Evolutionary conservation across 2,113 vertebrate species (phyloP).

Genomic region (Mustela lutreola): DNA sequence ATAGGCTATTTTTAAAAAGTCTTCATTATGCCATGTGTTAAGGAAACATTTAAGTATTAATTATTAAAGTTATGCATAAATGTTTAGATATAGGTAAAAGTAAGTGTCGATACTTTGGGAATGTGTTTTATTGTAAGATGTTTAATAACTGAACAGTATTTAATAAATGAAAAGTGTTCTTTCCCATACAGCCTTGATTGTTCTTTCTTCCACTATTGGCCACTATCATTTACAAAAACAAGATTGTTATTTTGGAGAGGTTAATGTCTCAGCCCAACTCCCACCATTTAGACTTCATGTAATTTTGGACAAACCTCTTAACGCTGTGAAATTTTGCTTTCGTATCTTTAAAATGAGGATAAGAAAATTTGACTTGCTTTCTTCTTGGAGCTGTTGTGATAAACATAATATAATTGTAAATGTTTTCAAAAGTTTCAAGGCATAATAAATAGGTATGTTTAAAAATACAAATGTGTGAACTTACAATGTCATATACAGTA

Average conservation of each 20-base stretch:
- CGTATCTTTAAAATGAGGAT: constrained; percentile 32
- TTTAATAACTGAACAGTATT: background rate
- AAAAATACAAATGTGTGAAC: background rate
- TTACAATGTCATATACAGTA: background rate
- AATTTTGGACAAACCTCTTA: background rate
- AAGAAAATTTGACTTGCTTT: constrained; percentile 2
- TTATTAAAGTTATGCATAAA: constrained; percentile 8
- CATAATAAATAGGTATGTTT: background rate
- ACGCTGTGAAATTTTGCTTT: background rate
- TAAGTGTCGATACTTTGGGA: background rate
- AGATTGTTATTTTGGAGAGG: background rate
- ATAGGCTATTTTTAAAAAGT: background rate
- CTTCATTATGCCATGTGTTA: background rate
- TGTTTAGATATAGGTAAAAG: background rate
- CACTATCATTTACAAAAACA: background rate
- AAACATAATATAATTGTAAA: background rate
- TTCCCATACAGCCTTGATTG: background rate
- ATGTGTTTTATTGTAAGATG: background rate
- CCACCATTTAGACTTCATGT: background rate
- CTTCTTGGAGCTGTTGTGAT: background rate
- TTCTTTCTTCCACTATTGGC: background rate
- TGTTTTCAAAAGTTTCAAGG: background rate
- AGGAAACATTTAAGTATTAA: background rate
- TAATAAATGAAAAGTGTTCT: background rate
- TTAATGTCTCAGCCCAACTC: background rate